A percentile compares a stretch with the other conserved stretches of the same genome.
phyloP scores from a whole-genome alignment of 2,888 invertebrate species.

The Camptogramma bilineatum region DNA sequence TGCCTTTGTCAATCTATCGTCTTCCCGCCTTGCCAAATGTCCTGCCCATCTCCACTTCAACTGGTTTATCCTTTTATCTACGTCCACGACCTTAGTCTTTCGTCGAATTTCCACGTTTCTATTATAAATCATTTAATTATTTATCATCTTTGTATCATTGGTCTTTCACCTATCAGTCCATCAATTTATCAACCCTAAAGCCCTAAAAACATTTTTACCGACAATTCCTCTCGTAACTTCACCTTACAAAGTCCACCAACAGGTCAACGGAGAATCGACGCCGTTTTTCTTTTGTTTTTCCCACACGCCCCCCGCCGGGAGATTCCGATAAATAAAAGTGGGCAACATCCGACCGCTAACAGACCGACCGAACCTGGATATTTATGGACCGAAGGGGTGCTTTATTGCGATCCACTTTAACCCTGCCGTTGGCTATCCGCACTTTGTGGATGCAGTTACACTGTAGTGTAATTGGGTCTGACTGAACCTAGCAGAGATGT shows the following conservation, averaged over 20 bases:
- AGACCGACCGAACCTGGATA: slow-evolving; percentile 81
- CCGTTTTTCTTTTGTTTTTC: slow-evolving; percentile 38
- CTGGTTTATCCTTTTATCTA: too few species aligned
- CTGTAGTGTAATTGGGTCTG: slow-evolving; percentile 46
- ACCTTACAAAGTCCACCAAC: slow-evolving; percentile 17
- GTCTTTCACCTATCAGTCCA: neutral
- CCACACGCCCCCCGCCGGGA: slow-evolving; percentile 57
- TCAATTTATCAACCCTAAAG: neutral
- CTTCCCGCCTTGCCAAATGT: too few species aligned
- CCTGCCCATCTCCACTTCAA: too few species aligned
- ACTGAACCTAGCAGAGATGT: neutral
- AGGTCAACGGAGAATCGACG: slow-evolving; percentile 23
- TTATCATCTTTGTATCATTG: too few species aligned
- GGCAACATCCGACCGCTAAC: slow-evolving; percentile 81
- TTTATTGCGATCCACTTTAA: slow-evolving; percentile 82
- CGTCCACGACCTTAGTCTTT: too few species aligned
- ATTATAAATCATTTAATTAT: too few species aligned
- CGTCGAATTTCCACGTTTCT: too few species aligned
- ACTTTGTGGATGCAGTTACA: slow-evolving; percentile 66
- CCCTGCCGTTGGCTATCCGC: slow-evolving; percentile 81
- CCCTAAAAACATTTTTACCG: neutral
- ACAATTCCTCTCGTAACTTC: neutral
- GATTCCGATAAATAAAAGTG: slow-evolving; percentile 78
- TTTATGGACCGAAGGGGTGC: slow-evolving; percentile 83
- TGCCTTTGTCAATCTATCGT: too few species aligned